Base-by-base conservation (phyloP, 2,113 vertebrate species). In the Todiramphus chloris region DNA sequence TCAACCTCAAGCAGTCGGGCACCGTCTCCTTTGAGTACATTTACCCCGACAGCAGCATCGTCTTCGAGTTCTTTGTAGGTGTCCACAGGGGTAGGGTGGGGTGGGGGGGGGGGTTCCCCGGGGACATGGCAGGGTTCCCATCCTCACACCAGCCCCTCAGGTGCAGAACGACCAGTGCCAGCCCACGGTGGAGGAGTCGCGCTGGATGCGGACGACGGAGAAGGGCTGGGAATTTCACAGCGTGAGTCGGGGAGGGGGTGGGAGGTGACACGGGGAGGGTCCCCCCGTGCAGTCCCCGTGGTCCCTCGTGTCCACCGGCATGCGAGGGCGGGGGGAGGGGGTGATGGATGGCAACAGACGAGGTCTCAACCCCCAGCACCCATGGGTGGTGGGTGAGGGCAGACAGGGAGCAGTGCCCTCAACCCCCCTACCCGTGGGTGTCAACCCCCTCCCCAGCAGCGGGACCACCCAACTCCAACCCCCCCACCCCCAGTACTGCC, bases 81-180 rank as follows among this genome's bases (percentile, higher is more conserved):
- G 86, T 55, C 0, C 0, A 11, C 23, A 24, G 48, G 48, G 48
- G 48, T 21, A 5, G 28, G 46, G 14, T 4, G 3, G 46, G 30
- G 11, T 25, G 20, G 18, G 20, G n/a, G 44, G 16, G 44, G 44
- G 21, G 5, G 16, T 35, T 37, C 27, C 12, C 5, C 7, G 25
- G 10, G 53, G 53, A 30, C 39, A 11, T 1, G 19, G 9, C 10
- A 16, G 17, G 15, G 62, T 25, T 58, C 23, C 13, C 9, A 6
- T 44, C 25, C 75, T 46, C 25, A 53, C 12, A 0, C 62, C 20
- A 21, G 70, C 44, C 33, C 46, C 24, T 6, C 74, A 99, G 99
- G 98, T 99, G 89, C 99, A 99, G 97, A 99, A 99, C 6, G 99
- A 99, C 95, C 99, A 99, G 97, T 99, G 99, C 94, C 99, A 99